These are phyloP conservation scores for Rhogogaster chlorosoma DNA, from an alignment of 2,888 invertebrate genomes.

Conservation along the genomic window DNA sequence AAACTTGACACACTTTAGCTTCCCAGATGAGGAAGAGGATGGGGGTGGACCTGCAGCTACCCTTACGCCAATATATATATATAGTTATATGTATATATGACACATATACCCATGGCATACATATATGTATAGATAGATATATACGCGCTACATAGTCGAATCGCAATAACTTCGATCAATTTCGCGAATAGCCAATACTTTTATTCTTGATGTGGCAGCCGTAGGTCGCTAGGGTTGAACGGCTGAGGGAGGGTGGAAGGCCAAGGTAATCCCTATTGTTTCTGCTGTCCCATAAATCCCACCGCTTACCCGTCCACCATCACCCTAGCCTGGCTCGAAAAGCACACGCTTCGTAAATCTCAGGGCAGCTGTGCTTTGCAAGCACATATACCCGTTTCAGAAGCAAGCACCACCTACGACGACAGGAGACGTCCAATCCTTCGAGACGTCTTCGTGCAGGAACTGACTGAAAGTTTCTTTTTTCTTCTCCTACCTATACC, in stretches of 20 bases:
- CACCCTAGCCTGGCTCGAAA: constrained; percentile 59
- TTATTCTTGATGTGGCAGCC: constrained; percentile 57
- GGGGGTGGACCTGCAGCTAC: constrained; percentile 1
- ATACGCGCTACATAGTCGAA: background rate
- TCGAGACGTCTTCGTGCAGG: background rate
- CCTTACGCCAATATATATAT: background rate
- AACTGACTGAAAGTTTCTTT: background rate
- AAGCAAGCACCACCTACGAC: background rate
- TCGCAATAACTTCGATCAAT: constrained; percentile 57
- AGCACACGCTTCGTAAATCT: constrained; percentile 68
- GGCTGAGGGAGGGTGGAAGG: constrained; percentile 51
- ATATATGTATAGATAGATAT: background rate
- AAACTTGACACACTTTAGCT: constrained; percentile 40
- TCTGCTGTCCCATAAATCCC: constrained; percentile 71
- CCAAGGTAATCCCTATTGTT: constrained; percentile 71
- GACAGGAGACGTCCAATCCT: constrained; percentile 33
- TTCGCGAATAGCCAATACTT: constrained; percentile 57
- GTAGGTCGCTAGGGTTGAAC: constrained; percentile 54
- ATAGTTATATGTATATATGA: background rate
- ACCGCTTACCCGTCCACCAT: constrained; percentile 45
- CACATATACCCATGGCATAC: background rate
- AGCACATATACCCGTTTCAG: constrained; percentile 47
- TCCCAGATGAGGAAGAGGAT: background rate
- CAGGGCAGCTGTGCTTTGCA: constrained; percentile 71
- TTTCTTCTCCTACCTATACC: background rate